A percentile compares a stretch with the other conserved stretches of the same genome.
Evolutionary conservation across 2,113 vertebrate genomes (phyloP).

Genomic region (Lophochroa leadbeateri): DNA sequence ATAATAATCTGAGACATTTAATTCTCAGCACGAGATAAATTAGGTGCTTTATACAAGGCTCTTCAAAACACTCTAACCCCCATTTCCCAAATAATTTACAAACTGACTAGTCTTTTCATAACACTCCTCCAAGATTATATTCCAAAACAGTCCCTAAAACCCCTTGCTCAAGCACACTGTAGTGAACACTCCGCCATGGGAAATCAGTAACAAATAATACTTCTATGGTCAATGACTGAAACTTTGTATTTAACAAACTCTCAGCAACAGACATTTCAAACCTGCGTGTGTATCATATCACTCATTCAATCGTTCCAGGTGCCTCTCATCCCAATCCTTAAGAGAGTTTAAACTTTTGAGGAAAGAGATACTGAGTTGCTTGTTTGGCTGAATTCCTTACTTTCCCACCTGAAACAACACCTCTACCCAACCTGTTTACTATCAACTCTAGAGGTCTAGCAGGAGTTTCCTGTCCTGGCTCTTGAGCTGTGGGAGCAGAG

Average conservation of each 20-base stretch:
- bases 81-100: background rate
- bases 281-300: too few relatives aligned
- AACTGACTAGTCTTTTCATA: background rate
- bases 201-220: background rate
- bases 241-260: background rate
- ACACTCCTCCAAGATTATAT: background rate
- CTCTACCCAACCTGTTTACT: background rate
- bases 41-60: background rate
- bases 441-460: too few relatives aligned
- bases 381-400: background rate
- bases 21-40: background rate
- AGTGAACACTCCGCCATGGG: background rate
- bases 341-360: background rate
- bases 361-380: background rate
- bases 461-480: too few relatives aligned
- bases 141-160: background rate
- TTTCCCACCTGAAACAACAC: background rate
- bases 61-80: background rate
- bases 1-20: background rate
- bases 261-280: background rate
- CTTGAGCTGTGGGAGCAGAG: too few relatives aligned
- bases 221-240: background rate
- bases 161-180: background rate
- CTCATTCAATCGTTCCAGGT: background rate
- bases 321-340: background rate